Percentiles rank a stretch among this genome's conserved stretches.
These are phyloP conservation scores for Graphium colonna DNA, from an alignment of 2,888 invertebrate genomes.

Conservation along the genomic window DNA sequence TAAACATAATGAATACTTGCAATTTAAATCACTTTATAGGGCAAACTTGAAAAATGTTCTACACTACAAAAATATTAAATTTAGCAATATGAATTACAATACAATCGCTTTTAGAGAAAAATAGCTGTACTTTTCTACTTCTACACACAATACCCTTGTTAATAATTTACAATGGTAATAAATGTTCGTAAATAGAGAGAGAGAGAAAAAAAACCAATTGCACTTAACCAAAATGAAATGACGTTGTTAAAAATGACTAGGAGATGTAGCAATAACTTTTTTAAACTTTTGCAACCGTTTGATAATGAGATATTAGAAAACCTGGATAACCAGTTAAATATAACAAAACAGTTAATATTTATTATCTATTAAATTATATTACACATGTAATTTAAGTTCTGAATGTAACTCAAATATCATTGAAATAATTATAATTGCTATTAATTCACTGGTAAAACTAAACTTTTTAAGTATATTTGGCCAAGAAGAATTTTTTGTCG, in stretches of 20 bases:
- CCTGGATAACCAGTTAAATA: neutral
- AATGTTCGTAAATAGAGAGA: slow-evolving; percentile 11
- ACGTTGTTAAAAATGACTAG: slow-evolving; percentile 40
- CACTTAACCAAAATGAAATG: slow-evolving; percentile 5
- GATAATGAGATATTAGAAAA: neutral
- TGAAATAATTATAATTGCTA: too few species aligned
- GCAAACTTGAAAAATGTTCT: neutral
- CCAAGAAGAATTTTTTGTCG: too few species aligned
- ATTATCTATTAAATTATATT: too few species aligned
- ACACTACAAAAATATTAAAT: neutral
- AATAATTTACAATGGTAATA: slow-evolving; percentile 4
- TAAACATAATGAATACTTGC: neutral
- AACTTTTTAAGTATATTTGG: too few species aligned
- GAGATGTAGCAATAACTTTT: slow-evolving; percentile 19
- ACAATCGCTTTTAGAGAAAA: neutral
- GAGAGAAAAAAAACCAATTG: slow-evolving; percentile 7
- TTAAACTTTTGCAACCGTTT: neutral
- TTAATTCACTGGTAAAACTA: too few species aligned
- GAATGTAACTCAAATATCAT: too few species aligned
- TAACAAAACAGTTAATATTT: too few species aligned
- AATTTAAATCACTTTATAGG: neutral
- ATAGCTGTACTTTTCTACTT: slow-evolving; percentile 8
- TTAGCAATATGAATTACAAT: neutral
- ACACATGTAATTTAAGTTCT: too few species aligned
- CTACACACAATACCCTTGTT: slow-evolving; percentile 21